These are phyloP conservation scores for Strigamia crassipes DNA, from an alignment of 2,888 invertebrate species.

Conservation along the genomic window DNA sequence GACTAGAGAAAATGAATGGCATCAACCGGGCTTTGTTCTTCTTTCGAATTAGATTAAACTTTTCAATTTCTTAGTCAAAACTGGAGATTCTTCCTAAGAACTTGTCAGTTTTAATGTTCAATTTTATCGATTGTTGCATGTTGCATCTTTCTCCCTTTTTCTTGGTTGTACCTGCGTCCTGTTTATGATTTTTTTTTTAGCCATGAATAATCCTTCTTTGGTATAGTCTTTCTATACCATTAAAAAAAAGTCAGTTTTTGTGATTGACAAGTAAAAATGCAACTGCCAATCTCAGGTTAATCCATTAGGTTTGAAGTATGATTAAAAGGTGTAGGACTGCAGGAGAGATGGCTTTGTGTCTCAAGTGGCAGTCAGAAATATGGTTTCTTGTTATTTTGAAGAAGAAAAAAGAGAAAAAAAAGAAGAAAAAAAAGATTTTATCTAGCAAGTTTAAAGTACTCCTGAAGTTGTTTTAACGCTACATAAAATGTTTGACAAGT, in stretches of 20 bases:
- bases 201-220: background rate
- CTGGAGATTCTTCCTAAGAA: background rate
- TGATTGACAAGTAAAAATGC: background rate
- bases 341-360: background rate
- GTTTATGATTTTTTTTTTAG: background rate
- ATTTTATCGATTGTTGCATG: conserved; percentile 40
- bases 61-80: background rate
- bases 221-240: background rate
- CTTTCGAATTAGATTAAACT: conserved; percentile 5
- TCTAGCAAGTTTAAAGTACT: no score
- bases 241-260: background rate
- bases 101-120: conserved; percentile 40
- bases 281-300: background rate
- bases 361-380: no score
- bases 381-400: no score
- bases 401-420: no score
- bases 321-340: background rate
- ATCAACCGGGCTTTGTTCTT: background rate
- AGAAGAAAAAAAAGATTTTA: no score
- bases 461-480: no score
- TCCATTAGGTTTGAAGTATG: background rate
- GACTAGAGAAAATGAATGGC: background rate
- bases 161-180: background rate
- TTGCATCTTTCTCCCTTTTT: background rate
- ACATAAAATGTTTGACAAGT: no score